These are phyloP conservation scores for Mycteria americana DNA, from an alignment of 2,797 vertebrate species.

Conservation along the genomic window DNA sequence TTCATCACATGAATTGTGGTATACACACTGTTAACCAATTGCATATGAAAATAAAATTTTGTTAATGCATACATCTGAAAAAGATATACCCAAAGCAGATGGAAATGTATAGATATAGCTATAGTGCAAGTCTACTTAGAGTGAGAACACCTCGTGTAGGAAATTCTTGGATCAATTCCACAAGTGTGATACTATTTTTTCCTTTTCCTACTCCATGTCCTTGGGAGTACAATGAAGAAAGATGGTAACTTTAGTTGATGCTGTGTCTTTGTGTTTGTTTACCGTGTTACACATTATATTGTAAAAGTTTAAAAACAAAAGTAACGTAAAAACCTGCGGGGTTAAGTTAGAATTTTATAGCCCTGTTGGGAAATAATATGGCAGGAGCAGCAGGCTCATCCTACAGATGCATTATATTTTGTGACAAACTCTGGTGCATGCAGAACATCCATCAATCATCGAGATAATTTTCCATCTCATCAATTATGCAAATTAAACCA, in stretches of 20 bases:
- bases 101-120: neutral
- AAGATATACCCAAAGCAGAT: neutral
- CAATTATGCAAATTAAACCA: slow-evolving; percentile 74
- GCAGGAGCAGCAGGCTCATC: slow-evolving; percentile 42
- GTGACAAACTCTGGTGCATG: slow-evolving; percentile 49
- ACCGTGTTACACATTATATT: neutral
- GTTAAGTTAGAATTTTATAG: slow-evolving; percentile 54
- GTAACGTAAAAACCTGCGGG: slow-evolving; percentile 12
- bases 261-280: slow-evolving; percentile 16
- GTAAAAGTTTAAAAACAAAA: slow-evolving; percentile 24
- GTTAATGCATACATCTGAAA: neutral
- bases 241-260: neutral
- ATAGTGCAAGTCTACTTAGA: neutral
- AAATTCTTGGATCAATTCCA: neutral
- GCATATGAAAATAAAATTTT: neutral
- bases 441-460: slow-evolving; percentile 68
- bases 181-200: neutral
- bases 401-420: slow-evolving; percentile 56
- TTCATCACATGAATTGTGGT: neutral
- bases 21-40: neutral
- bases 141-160: neutral
- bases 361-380: slow-evolving; percentile 54
- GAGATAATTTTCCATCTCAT: slow-evolving; percentile 75
- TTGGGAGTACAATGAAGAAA: slow-evolving; percentile 1
- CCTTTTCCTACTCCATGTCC: neutral